Conservation (phyloP, 1,140 invertebrate species). For the Solen grandis region DNA sequence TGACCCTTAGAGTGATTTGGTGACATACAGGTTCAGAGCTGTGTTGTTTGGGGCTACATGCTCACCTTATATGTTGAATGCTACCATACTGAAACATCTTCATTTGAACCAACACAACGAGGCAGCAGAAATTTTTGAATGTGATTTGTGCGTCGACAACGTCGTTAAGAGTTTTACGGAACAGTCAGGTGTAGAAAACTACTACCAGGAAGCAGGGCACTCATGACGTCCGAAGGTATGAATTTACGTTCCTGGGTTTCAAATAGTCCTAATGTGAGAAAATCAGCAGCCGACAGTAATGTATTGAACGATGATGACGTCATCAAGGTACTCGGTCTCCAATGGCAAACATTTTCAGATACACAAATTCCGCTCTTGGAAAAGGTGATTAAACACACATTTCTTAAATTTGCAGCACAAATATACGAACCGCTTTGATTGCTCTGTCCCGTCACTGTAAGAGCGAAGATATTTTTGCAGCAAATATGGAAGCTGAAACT, state of each 20-base stretch:
- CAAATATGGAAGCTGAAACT: conserved; percentile 43
- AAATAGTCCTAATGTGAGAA: not conserved
- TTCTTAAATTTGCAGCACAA: conserved; percentile 33
- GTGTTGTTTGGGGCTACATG: not conserved
- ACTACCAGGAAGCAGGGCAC: not conserved
- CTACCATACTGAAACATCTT: conserved; percentile 4
- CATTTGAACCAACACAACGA: not conserved
- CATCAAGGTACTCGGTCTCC: conserved; percentile 17
- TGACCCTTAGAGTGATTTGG: not conserved
- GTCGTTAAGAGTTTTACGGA: not conserved
- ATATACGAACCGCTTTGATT: conserved; percentile 55
- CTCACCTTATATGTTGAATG: no score
- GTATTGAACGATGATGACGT: conserved; percentile 11
- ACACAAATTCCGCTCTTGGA: not conserved
- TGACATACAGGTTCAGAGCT: conserved; percentile 2
- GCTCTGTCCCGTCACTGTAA: conserved; percentile 39
- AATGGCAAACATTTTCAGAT: conserved; percentile 11
- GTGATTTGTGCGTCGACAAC: conserved; percentile 7
- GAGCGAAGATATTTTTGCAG: conserved; percentile 53
- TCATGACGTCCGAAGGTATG: conserved; percentile 14
- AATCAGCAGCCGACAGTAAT: not conserved
- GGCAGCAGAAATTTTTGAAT: not conserved
- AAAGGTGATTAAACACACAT: conserved; percentile 46
- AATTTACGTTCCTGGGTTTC: conserved; percentile 19
- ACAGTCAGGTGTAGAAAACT: not conserved